Base-by-base conservation (phyloP, 2,797 vertebrate species). In the Enteromius radiatus region DNA sequence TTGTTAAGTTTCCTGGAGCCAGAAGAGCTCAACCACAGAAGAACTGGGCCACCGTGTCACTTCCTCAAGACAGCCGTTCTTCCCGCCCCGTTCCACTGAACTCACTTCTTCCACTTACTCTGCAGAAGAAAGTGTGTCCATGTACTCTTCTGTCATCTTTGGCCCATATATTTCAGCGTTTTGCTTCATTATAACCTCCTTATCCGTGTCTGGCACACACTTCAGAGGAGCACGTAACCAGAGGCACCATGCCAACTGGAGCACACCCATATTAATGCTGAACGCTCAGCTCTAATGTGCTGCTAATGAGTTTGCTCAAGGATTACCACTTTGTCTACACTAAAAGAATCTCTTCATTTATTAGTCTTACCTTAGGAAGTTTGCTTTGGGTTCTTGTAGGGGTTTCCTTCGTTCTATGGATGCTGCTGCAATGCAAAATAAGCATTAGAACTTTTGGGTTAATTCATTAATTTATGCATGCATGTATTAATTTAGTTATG, bases 1-100 rank as follows among this genome's bases (percentile, higher is more conserved):
- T 78, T 67, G 17, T 43, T 43, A 36, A 76, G 68, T 83, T 83
- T 88, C 84, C 85, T 83, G 81, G 78, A 81, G 56, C 52, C 65
- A 45, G 74, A 85, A 64, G 45, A 49, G 33, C 76, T 75, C 41
- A 12, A 38, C 71, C 80, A 81, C 67, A 47, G 33, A 76, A 43
- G 76, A 82, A 56, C 80, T 78, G 70, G 70, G 21, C 77, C 84
- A 76, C 26, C 31, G 14, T 78, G 78, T 78, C 85, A 86, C 49
- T 75, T 86, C 83, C 84, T 63, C 87, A 3, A 47, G 65, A 78
- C 76, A 81, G 68, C 83, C 43, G 14, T 15, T 59, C 43, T 36
- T 88, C 83, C 83, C 87, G 83, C 81, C 52, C 23, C 26, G 7
- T n/a, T 23, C 59, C 1, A 5, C 26, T 61, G 59, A 61, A 26